phyloP scores from a whole-genome alignment of 2,113 vertebrate genomes.

The Platichthys stellatus region DNA sequence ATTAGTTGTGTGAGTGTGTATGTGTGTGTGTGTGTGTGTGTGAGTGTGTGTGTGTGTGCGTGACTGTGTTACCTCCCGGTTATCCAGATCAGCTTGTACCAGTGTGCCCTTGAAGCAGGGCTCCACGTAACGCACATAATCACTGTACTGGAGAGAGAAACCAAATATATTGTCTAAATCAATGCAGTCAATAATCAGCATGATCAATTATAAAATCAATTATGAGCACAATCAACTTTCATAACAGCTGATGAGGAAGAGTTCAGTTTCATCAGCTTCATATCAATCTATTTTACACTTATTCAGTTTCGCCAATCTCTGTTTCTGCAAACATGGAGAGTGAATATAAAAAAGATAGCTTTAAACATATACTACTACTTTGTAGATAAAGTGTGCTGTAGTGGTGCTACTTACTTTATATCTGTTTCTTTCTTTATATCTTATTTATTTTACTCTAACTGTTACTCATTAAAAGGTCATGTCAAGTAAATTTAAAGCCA shows the following conservation, averaged over 20 bases:
- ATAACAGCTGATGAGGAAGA: not conserved
- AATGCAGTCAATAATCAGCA: not conserved
- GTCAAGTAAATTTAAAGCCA: not conserved
- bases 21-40: slow-evolving; percentile 41
- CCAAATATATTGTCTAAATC: not conserved
- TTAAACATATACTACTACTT: too few relatives aligned
- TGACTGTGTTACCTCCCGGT: slow-evolving; percentile 89
- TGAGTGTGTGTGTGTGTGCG: slow-evolving; percentile 51
- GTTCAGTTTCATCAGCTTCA: not conserved
- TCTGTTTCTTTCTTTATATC: too few relatives aligned
- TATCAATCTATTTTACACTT: not conserved
- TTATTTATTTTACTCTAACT: too few relatives aligned
- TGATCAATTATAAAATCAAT: not conserved
- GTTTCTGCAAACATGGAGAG: too few relatives aligned
- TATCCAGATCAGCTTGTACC: slow-evolving; percentile 95
- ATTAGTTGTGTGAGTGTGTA: slow-evolving; percentile 55
- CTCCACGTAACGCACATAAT: slow-evolving; percentile 93
- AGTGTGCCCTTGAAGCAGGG: slow-evolving; percentile 95
- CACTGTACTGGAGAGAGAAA: slow-evolving; percentile 87
- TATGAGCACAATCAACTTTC: not conserved
- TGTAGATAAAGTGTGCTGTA: too few relatives aligned
- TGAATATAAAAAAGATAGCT: too few relatives aligned
- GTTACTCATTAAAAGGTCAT: not conserved
- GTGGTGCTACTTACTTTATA: too few relatives aligned
- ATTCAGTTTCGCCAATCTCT: too few relatives aligned